phyloP scores from a whole-genome alignment of 1,140 invertebrate genomes.

The Drosophila mojavensis region DNA sequence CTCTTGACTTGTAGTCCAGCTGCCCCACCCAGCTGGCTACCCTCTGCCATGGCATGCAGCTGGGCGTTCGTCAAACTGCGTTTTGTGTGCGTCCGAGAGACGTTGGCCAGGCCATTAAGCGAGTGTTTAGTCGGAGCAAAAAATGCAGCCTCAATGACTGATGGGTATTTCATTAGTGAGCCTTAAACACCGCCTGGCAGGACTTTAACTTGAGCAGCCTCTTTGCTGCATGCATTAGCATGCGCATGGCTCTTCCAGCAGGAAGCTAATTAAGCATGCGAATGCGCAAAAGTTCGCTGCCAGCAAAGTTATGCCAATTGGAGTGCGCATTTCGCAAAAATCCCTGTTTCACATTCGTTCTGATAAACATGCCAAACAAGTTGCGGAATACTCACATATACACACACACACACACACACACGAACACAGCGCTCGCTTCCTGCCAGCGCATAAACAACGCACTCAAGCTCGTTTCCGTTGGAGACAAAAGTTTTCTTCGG shows the following conservation, averaged over 20 bases:
- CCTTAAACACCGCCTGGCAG: not conserved
- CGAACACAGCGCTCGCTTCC: constrained; percentile 33
- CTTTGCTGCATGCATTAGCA: constrained; percentile 19
- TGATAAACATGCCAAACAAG: constrained; percentile 76
- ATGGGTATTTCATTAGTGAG: not conserved
- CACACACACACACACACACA: too few species aligned
- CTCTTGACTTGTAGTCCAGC: constrained; percentile 49
- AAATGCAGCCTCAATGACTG: constrained; percentile 5
- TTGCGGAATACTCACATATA: constrained; percentile 53
- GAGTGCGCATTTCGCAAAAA: constrained; percentile 72
- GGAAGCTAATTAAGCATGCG: constrained; percentile 65
- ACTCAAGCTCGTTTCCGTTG: constrained; percentile 53
- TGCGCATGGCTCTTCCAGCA: constrained; percentile 13
- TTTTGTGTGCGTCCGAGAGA: constrained; percentile 4
- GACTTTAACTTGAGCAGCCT: not conserved
- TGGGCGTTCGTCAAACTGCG: constrained; percentile 26
- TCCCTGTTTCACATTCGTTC: constrained; percentile 56
- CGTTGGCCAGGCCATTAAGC: constrained; percentile 1
- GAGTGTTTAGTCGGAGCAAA: constrained; percentile 1
- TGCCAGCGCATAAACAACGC: constrained; percentile 36
- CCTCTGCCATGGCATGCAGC: constrained; percentile 10
- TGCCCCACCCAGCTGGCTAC: not conserved
- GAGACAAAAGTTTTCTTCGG: constrained; percentile 78
- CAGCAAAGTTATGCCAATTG: constrained; percentile 72
- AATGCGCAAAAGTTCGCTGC: constrained; percentile 35